Evolutionary conservation across 2,797 vertebrate genomes (phyloP).

Genomic region (Limnodromus scolopaceus): DNA sequence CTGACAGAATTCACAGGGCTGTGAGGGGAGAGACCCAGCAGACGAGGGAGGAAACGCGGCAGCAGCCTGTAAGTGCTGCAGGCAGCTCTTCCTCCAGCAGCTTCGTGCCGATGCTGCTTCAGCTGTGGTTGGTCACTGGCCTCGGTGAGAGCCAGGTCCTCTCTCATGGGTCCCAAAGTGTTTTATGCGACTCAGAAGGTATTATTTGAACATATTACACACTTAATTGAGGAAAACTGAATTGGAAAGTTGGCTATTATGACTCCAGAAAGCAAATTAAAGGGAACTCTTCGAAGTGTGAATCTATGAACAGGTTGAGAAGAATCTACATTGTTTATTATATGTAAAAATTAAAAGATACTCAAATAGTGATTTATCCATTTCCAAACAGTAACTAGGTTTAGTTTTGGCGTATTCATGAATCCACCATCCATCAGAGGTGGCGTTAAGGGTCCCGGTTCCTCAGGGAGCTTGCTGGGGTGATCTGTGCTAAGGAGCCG

Average conservation of each 20-base stretch:
- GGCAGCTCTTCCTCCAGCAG: rapidly evolving
- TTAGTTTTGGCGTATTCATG: neutral
- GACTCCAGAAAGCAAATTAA: neutral
- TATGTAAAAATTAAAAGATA: neutral
- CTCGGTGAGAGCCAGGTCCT: rapidly evolving
- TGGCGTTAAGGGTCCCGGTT: neutral
- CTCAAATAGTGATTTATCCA: neutral
- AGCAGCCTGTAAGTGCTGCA: rapidly evolving
- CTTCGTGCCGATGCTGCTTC: rapidly evolving
- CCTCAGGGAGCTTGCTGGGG: neutral
- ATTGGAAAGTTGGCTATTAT: rapidly evolving
- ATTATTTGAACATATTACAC: rapidly evolving
- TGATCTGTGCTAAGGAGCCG: neutral
- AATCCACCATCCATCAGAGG: neutral
- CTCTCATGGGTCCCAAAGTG: rapidly evolving
- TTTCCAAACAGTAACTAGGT: neutral
- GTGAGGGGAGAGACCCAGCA: neutral
- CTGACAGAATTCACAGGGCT: rapidly evolving
- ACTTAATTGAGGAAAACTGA: neutral
- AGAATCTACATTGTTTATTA: neutral
- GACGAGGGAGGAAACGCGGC: rapidly evolving
- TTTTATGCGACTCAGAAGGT: neutral
- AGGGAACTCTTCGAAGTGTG: neutral
- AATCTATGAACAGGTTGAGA: neutral
- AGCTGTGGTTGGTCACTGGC: rapidly evolving